phyloP scores from a whole-genome alignment of 2,113 vertebrate species.

The Spheniscus mendiculus region DNA sequence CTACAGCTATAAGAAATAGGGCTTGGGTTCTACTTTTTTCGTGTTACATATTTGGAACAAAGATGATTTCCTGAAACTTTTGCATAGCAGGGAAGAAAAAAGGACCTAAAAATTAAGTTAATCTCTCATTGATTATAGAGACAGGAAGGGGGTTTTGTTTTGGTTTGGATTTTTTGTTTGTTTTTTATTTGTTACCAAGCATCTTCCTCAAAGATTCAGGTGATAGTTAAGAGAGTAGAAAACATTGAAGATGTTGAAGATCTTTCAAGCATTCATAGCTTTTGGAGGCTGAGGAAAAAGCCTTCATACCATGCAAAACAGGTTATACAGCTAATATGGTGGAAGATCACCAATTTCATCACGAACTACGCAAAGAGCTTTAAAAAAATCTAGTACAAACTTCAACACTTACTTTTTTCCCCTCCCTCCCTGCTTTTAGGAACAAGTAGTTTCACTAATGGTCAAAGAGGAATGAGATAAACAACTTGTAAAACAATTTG shows the following conservation, averaged over 20 bases:
- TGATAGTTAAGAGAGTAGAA: background rate
- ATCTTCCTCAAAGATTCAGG: background rate
- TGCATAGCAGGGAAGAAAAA: background rate
- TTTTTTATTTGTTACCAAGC: background rate
- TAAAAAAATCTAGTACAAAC: background rate
- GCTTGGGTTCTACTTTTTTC: background rate
- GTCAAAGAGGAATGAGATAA: background rate
- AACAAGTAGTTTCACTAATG: background rate
- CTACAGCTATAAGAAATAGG: background rate
- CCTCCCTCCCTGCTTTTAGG: background rate
- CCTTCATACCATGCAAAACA: background rate
- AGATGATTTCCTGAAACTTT: background rate
- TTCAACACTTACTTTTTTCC: background rate
- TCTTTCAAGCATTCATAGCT: background rate
- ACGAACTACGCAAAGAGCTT: background rate
- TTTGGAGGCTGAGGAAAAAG: background rate
- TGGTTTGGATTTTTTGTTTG: background rate
- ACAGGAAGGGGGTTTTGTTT: background rate
- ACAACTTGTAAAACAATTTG: background rate
- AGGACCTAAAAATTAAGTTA: background rate
- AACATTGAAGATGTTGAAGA: background rate
- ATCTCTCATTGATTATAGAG: background rate
- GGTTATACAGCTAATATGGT: background rate
- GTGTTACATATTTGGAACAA: background rate
- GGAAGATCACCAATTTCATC: background rate